Evolutionary conservation across 2,113 vertebrate species (phyloP), one percentile per base, ranked within the genome.

Genomic region (Gnathonemus echidnorhynchus): DNA sequence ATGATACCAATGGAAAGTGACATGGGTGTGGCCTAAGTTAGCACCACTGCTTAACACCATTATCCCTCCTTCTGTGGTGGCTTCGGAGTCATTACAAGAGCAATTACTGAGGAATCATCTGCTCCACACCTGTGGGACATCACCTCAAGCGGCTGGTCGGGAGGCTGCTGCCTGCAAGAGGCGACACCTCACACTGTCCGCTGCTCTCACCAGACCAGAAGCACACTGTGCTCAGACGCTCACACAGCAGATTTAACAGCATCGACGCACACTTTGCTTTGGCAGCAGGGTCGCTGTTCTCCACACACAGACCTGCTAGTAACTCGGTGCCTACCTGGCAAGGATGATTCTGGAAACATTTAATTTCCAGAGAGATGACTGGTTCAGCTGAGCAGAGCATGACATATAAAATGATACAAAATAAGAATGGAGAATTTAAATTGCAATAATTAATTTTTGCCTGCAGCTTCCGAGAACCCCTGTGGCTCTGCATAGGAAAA

Each of bases 1-100:
- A 90, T 85, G 58, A 74, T 90, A 89, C 53, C 89, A 45, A 62
- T 27, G 49, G 62, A 62, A 74, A 70, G 86, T 50, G 84, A 74
- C 89, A 87, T 87, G 50, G 56, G 45, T 77, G 53, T n/a, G 62
- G 89, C 66, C 35, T 5, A 46, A 87, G 62, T 5, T 77, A 66
- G 45, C 35, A 10, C 58, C 42, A 15, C 24, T 87, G 58, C 70
- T 87, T 70, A 87, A 77, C 74, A 42, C 19, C 27, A 58, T 86
- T 46, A 74, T 58, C 46, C 50, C 58, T 10, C 89, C 66, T 39
- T 87, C 56, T 62, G 48, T 21, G 11, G 85, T 24, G 46, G 58
- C 42, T 19, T 62, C 39, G 27, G 6, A 50, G 84, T 90, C 56
- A 52, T 77, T 74, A 52, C 86, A 46, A 74, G 89, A 42, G 84